These are phyloP conservation scores for Erithacus rubecula DNA, from an alignment of 2,797 vertebrate genomes.

Conservation along the genomic window DNA sequence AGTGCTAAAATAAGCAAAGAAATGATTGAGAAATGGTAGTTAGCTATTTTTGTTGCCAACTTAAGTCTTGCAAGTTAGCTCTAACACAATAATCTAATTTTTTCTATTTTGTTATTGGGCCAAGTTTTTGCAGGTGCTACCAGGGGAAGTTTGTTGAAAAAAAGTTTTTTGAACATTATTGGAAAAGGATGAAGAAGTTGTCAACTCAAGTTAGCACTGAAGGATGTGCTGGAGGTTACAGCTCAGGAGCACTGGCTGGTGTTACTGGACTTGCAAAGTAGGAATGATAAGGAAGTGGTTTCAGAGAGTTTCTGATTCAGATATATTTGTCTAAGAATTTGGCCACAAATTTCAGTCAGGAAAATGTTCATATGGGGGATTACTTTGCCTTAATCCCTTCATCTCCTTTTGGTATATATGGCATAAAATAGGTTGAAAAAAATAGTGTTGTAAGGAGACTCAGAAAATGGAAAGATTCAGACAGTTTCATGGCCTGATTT, in stretches of 20 bases:
- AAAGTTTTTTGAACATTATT: not conserved
- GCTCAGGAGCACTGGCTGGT: not conserved
- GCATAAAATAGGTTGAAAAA: not conserved
- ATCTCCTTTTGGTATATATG: not conserved
- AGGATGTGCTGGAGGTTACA: not conserved
- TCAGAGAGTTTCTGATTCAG: not conserved
- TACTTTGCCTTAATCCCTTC: not conserved
- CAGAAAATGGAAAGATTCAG: not conserved
- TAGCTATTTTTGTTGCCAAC: not conserved
- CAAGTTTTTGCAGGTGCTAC: conserved; percentile 7
- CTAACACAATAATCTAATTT: not conserved
- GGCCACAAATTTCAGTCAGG: not conserved
- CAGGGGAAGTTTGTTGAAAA: not conserved
- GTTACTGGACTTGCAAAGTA: not conserved
- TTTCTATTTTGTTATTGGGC: not conserved
- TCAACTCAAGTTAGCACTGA: not conserved
- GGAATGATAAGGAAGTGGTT: not conserved
- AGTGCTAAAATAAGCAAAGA: not conserved
- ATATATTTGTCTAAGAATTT: not conserved
- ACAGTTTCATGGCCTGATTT: not conserved
- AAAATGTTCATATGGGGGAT: not conserved
- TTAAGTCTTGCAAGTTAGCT: not conserved
- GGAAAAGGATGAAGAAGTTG: not conserved
- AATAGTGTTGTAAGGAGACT: not conserved
- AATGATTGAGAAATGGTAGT: not conserved